Conservation (phyloP, 2,888 invertebrate species). For the Drosophila trichaetosa region DNA sequence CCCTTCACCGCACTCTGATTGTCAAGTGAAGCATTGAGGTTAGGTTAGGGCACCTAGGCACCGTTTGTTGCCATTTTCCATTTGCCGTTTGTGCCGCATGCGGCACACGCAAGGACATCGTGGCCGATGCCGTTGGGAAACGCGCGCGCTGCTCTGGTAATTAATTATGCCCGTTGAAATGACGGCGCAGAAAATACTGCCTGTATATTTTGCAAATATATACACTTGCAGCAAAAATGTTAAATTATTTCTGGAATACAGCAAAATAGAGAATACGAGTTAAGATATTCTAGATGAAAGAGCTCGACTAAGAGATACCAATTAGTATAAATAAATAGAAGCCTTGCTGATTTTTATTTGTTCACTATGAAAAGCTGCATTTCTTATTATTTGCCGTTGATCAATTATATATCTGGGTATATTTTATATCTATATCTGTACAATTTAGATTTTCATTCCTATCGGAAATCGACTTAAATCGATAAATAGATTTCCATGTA, state of each 20-base stretch:
- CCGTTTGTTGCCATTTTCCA: constrained; percentile 15
- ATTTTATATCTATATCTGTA: not conserved
- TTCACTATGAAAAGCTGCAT: too few species aligned
- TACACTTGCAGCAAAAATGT: not conserved
- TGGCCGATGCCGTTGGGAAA: constrained; percentile 64
- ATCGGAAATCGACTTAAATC: not conserved
- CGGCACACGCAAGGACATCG: constrained; percentile 53
- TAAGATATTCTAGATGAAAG: not conserved
- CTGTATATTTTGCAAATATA: constrained; percentile 43
- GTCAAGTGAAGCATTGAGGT: constrained; percentile 66
- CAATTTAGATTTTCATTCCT: not conserved
- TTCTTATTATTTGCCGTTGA: not conserved
- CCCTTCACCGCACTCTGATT: constrained; percentile 23
- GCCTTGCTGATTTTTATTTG: too few species aligned
- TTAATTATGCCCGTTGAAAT: constrained; percentile 78
- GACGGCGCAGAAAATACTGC: constrained; percentile 67
- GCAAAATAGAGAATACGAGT: not conserved
- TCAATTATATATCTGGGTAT: too few species aligned
- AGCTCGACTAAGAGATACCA: not conserved
- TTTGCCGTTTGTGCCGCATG: constrained; percentile 14
- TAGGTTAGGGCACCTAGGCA: constrained; percentile 33
- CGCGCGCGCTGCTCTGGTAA: constrained; percentile 62
- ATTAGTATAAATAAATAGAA: not conserved
- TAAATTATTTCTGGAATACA: not conserved
- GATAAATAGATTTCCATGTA: not conserved